Base-by-base conservation (phyloP, 2,888 invertebrate genomes). In the Epinotia brunnichana region DNA sequence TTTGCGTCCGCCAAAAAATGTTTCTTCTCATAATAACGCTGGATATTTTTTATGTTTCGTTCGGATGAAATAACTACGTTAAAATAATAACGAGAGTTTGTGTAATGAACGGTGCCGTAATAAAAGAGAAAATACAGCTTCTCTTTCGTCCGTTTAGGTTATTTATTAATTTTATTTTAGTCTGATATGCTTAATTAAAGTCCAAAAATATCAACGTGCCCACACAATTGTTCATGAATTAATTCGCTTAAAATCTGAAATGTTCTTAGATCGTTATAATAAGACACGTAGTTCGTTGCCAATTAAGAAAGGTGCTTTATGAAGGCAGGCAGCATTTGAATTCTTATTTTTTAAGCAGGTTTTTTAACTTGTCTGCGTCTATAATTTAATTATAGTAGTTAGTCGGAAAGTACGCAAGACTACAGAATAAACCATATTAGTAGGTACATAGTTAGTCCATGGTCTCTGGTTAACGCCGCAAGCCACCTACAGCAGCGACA, bases 181-280 rank as follows among this genome's bases (percentile, higher is more conserved):
- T 70, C 57, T 24, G 39, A 70, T 59, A 51, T 59, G 53, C 64
- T 70, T 70, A 70, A 70, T 64, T 59, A 70, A 51, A 59, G 51
- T 53, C 13, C 21, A 62, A 51, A 7, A 64, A 53, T 57, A 63
- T 56, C 17, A 39, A n/a, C 15, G 35, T 57, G 48, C 57, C 10
- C 39, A 41, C 39, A 5, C 48, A 41, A 24, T 24, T n/a, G 19
- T 59, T 64, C 35, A 15, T 17, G 29, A 51, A 3, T 51, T 35
- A 29, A 29, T 7, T 29, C 29, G 29, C 29, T 29, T 29, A 7
- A 29, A 29, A 29, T 29, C 29, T 29, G 5, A 35, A 35, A 35
- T 35, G 9, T 35, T 9, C 35, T 35, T 35, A 35, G 35, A 2
- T 35, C 9, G 35, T 9, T 35, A 35, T 35, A 29, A 5, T 35